Evolutionary conservation across 30 jellyfish, hydroid and myxozoan species (phyloP).

Genomic region (Sanderia malayensis): DNA sequence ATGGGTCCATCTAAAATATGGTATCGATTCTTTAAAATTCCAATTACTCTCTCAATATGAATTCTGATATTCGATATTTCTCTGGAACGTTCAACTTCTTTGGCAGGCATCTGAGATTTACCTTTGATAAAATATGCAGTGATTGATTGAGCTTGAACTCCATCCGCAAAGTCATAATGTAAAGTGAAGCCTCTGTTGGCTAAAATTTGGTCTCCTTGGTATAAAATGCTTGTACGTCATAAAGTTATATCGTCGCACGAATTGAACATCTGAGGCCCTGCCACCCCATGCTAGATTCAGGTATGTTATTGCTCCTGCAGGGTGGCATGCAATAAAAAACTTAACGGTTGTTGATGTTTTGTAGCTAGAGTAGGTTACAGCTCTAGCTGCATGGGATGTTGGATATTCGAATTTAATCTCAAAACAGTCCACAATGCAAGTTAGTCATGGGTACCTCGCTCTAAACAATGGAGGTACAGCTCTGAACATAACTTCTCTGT

Average conservation of each 20-base stretch:
- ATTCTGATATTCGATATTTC: no score
- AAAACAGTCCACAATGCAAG: no score
- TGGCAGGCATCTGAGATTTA: not conserved
- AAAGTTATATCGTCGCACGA: conserved; percentile 19
- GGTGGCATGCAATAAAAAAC: conserved; percentile 62
- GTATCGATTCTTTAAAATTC: no score
- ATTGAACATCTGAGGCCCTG: conserved; percentile 35
- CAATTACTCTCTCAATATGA: no score
- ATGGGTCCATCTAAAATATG: no score
- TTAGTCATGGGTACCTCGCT: conserved; percentile 36
- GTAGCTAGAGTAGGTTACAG: conserved; percentile 37
- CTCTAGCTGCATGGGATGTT: conserved; percentile 31
- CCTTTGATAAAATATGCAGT: not conserved
- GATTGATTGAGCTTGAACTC: not conserved
- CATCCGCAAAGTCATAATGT: not conserved
- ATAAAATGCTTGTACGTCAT: conserved; percentile 8
- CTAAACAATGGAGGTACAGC: conserved; percentile 19
- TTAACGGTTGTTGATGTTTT: conserved; percentile 44
- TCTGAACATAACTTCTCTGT: conserved; percentile 19
- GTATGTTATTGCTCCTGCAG: conserved; percentile 43
- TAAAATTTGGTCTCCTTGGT: conserved; percentile 54
- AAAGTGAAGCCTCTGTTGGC: conserved; percentile 57
- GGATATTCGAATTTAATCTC: conserved; percentile 50
- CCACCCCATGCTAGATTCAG: conserved; percentile 47
- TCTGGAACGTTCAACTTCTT: not conserved